Conservation (phyloP, 2,888 invertebrate species). For the Byasa hedistus region DNA sequence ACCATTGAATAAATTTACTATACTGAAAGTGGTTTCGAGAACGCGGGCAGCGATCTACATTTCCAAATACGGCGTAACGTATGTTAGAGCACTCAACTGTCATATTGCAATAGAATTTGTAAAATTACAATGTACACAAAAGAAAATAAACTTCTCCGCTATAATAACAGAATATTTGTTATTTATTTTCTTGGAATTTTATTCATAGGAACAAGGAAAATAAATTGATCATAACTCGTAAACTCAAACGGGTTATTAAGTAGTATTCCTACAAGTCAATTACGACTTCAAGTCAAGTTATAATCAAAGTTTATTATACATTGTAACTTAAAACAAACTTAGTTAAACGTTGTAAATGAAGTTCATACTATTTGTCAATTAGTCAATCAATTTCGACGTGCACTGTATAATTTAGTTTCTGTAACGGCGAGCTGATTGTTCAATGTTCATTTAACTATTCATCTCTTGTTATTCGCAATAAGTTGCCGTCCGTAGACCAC, state of each 20-base stretch:
- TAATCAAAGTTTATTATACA: too few relatives aligned
- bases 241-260: not conserved
- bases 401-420: slow-evolving; percentile 14
- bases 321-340: too few relatives aligned
- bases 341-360: too few relatives aligned
- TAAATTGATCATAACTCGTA: not conserved
- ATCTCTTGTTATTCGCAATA: slow-evolving; percentile 21
- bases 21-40: slow-evolving; percentile 11
- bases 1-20: slow-evolving; percentile 15
- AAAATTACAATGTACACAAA: not conserved
- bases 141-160: not conserved
- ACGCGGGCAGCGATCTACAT: slow-evolving; percentile 8
- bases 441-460: slow-evolving; percentile 24
- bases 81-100: slow-evolving; percentile 7
- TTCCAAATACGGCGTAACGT: slow-evolving; percentile 11
- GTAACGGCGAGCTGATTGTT: slow-evolving; percentile 20
- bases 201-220: not conserved
- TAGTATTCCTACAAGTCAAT: too few relatives aligned
- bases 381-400: slow-evolving; percentile 12
- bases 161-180: not conserved
- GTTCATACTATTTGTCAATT: slow-evolving; percentile 13
- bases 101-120: slow-evolving; percentile 3
- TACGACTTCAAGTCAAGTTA: too few relatives aligned
- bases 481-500: slow-evolving; percentile 41
- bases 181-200: not conserved